Conservation (phyloP, 2,888 invertebrate species). For the Allolobophora icterica region DNA sequence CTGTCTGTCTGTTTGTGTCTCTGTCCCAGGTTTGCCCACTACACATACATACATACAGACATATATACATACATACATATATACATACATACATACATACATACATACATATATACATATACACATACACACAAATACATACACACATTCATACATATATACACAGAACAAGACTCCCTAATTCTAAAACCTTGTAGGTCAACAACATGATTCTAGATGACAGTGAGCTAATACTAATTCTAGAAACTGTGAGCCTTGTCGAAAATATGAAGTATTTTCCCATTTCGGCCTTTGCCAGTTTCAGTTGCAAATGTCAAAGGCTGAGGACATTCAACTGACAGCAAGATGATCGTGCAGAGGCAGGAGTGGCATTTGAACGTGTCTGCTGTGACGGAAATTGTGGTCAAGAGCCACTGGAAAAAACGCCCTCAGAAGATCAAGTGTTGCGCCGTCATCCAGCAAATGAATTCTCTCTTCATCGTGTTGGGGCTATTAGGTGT, state of each 20-base stretch:
- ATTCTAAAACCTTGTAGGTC: background rate
- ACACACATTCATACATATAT: too few relatives aligned
- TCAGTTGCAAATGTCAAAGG: background rate
- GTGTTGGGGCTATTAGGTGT: background rate
- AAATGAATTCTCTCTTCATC: background rate
- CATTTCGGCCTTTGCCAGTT: background rate
- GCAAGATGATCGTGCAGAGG: background rate
- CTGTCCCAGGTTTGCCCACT: too few relatives aligned
- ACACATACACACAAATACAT: too few relatives aligned
- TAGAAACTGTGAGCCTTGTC: background rate
- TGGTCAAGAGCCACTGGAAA: background rate
- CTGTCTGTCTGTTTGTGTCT: too few relatives aligned
- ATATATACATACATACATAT: too few relatives aligned
- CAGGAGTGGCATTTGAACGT: background rate
- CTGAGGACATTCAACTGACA: background rate
- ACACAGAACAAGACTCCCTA: background rate
- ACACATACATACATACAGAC: too few relatives aligned
- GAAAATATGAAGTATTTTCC: too few relatives aligned
- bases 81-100: too few relatives aligned
- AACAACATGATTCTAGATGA: background rate
- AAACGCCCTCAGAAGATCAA: background rate
- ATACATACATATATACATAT: too few relatives aligned
- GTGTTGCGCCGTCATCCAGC: background rate
- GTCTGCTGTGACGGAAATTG: background rate
- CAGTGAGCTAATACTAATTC: background rate